Evolutionary conservation across 2,113 vertebrate genomes (phyloP).

Genomic region (Neopipo cinnamomea): DNA sequence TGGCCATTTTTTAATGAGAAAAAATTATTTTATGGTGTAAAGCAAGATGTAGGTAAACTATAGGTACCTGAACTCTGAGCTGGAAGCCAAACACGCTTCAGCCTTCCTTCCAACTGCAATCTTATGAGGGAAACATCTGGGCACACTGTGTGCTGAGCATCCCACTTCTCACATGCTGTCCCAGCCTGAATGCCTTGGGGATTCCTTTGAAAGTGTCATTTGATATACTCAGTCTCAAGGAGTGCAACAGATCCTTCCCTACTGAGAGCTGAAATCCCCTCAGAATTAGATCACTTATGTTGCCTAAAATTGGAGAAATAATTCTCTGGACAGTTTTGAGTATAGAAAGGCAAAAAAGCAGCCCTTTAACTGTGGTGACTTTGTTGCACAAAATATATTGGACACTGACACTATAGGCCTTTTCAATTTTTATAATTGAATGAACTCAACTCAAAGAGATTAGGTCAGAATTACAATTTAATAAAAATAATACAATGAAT

Average conservation of each 20-base stretch:
- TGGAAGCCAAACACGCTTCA: background rate
- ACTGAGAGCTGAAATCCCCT: background rate
- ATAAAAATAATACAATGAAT: too few species aligned
- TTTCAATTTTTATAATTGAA: too few species aligned
- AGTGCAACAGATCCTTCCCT: background rate
- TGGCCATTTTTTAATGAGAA: background rate
- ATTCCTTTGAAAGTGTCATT: background rate
- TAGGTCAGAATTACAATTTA: too few species aligned
- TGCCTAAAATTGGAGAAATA: too few species aligned
- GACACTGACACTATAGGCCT: too few species aligned
- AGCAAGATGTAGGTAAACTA: background rate
- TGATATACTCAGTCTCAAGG: background rate
- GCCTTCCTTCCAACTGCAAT: background rate
- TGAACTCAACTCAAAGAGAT: too few species aligned
- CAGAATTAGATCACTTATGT: background rate
- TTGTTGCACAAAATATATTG: too few species aligned
- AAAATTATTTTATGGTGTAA: background rate
- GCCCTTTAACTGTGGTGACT: too few species aligned
- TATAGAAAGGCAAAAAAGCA: too few species aligned
- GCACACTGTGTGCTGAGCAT: background rate
- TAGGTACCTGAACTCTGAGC: background rate
- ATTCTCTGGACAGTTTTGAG: too few species aligned
- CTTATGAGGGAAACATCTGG: background rate
- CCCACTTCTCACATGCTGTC: background rate
- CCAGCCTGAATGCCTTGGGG: background rate